These are phyloP conservation scores for Knipowitschia caucasica DNA, from an alignment of 2,797 vertebrate genomes.

Conservation along the genomic window DNA sequence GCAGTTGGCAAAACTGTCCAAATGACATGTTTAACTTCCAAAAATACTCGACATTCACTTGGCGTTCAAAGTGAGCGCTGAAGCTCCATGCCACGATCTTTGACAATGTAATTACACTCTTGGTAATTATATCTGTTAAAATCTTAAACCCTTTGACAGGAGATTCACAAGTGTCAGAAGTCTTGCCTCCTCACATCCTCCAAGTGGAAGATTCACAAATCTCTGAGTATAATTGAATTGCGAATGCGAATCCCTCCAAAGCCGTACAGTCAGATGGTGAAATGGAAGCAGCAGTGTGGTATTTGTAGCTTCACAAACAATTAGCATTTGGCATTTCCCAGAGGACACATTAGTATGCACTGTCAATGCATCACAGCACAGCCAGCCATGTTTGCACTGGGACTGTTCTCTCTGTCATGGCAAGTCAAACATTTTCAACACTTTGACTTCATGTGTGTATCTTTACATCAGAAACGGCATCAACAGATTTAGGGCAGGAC, in stretches of 20 bases:
- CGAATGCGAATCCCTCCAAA: constrained; percentile 15
- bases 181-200: constrained; percentile 17
- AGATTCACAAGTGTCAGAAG: constrained; percentile 25
- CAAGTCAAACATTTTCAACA: constrained; percentile 2
- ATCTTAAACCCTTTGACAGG: constrained; percentile 16
- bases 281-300: constrained; percentile 14
- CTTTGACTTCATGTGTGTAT: no score
- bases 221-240: constrained; percentile 8
- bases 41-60: constrained; percentile 19
- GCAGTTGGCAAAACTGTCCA: constrained; percentile 56
- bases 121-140: constrained; percentile 30
- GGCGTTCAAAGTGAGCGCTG: neutral
- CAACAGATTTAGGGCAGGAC: no score
- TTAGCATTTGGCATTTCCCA: constrained; percentile 26
- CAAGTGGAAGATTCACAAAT: constrained; percentile 22
- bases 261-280: constrained; percentile 20
- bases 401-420: constrained; percentile 33
- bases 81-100: constrained; percentile 12
- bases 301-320: constrained; percentile 13
- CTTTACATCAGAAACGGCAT: neutral
- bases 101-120: constrained; percentile 27
- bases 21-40: constrained; percentile 44
- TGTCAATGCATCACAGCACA: constrained; percentile 26
- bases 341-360: constrained; percentile 23
- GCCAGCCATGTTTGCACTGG: constrained; percentile 13